Evolutionary conservation across 2,797 vertebrate species (phyloP).

Genomic region (Sphenodon punctatus): DNA sequence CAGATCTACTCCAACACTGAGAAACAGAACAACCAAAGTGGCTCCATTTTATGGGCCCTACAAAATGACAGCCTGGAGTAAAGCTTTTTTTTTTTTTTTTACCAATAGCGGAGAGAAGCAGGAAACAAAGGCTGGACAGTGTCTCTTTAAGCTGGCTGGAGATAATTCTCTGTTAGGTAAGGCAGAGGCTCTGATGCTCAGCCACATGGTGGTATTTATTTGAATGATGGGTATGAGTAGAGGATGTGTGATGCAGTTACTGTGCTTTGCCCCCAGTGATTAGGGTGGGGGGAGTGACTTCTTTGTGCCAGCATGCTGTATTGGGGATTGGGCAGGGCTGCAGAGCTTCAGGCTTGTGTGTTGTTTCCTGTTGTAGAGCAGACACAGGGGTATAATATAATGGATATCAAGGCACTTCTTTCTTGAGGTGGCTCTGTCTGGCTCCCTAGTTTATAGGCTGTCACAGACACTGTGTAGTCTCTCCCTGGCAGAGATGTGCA

Average conservation of each 20-base stretch:
- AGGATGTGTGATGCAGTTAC: too few relatives aligned
- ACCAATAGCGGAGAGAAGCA: not conserved
- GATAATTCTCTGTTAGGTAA: not conserved
- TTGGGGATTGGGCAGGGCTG: not conserved
- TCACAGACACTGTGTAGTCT: not conserved
- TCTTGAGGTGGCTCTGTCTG: not conserved
- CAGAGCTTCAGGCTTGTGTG: not conserved
- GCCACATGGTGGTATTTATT: not conserved
- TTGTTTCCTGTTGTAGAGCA: not conserved
- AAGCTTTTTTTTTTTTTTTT: not conserved
- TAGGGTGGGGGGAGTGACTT: not conserved
- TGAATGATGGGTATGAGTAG: not conserved
- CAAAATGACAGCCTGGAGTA: too few relatives aligned
- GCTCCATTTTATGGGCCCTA: not conserved
- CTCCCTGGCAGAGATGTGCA: not conserved
- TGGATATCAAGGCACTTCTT: rapidly evolving
- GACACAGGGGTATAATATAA: rapidly evolving
- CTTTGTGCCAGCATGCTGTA: rapidly evolving
- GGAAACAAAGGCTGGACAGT: constrained; percentile 5
- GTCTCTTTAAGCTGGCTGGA: constrained; percentile 29
- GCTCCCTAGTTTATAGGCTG: not conserved
- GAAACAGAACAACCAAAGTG: not conserved
- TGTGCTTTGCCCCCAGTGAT: not conserved
- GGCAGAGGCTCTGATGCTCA: not conserved
- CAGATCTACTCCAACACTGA: not conserved